phyloP scores from a whole-genome alignment of 2,113 vertebrate genomes.

The Phylloscopus trochiloides region DNA sequence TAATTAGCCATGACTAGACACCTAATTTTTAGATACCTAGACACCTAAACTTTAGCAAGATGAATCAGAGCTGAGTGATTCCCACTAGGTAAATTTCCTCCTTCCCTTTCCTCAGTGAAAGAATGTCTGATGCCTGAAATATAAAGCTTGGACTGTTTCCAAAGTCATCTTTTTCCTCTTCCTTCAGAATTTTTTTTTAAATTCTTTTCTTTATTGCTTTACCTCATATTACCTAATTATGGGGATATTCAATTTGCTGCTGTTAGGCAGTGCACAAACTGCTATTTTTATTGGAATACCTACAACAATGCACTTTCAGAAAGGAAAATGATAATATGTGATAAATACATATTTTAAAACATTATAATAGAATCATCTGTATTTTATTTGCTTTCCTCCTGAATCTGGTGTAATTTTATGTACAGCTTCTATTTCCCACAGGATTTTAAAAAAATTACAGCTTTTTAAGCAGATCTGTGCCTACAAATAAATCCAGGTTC shows the following conservation, averaged over 20 bases:
- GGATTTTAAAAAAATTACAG: not conserved
- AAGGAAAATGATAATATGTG: not conserved
- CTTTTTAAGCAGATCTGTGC: conserved; percentile 9
- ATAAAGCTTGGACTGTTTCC: not conserved
- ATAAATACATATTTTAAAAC: not conserved
- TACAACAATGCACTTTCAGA: not conserved
- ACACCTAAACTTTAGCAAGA: not conserved
- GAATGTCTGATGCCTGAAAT: not conserved
- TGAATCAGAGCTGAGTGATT: not conserved
- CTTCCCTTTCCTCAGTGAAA: not conserved
- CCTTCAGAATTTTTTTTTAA: not conserved
- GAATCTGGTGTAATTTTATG: conserved; percentile 11
- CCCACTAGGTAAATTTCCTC: not conserved
- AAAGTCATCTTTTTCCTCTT: not conserved
- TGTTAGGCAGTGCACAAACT: not conserved
- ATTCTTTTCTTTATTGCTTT: not conserved
- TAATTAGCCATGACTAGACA: conserved; percentile 51
- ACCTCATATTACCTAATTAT: not conserved
- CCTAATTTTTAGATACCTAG: conserved; percentile 20
- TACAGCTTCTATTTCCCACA: not conserved
- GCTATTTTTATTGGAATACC: not conserved
- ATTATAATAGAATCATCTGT: not conserved
- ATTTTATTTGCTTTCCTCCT: conserved; percentile 15
- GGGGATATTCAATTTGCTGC: not conserved
- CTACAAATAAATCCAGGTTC: conserved; percentile 1